phyloP scores from a whole-genome alignment of 2,797 vertebrate species.

The Rhodeus uyekii region DNA sequence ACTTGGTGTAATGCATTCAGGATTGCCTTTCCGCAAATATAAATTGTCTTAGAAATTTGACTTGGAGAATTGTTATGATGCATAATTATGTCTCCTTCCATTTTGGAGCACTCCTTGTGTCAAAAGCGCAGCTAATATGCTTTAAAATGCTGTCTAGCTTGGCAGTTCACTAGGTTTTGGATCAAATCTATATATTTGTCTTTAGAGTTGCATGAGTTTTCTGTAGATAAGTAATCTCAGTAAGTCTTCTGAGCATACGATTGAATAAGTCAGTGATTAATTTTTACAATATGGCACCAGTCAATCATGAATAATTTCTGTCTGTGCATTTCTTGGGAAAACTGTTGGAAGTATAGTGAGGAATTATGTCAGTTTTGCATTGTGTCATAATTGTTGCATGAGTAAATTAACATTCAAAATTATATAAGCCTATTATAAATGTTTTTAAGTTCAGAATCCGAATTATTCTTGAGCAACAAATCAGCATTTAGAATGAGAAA shows the following conservation, averaged over 20 bases:
- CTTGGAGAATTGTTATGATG: background rate
- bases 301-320: constrained; percentile 16
- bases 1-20: background rate
- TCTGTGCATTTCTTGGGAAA: constrained; percentile 3
- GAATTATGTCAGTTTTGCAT: background rate
- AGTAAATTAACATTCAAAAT: background rate
- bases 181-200: background rate
- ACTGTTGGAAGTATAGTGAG: background rate
- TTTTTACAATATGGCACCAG: background rate
- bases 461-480: background rate
- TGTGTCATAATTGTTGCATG: background rate
- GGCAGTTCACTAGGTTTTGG: background rate
- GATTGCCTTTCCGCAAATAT: background rate
- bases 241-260: background rate
- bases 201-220: background rate
- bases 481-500: background rate
- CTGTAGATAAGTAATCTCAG: background rate
- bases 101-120: background rate
- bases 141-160: background rate
- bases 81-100: background rate
- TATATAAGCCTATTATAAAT: background rate
- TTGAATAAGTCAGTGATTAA: background rate
- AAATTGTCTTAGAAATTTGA: background rate
- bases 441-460: background rate
- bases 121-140: background rate